These are phyloP conservation scores for Eidolon dupreanum DNA, from an alignment of 2,797 vertebrate genomes.

Conservation along the genomic window DNA sequence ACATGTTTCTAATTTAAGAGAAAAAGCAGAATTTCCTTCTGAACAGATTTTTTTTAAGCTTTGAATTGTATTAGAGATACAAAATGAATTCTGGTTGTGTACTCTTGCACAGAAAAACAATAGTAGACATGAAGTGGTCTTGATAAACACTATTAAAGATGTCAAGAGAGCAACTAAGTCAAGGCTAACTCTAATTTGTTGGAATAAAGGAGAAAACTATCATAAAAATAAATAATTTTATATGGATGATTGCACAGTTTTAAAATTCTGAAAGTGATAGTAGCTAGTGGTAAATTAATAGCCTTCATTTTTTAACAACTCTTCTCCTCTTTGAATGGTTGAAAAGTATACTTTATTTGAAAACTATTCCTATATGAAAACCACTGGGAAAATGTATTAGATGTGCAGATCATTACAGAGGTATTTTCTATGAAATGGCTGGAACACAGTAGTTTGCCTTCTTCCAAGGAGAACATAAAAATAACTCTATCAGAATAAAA, in stretches of 20 bases:
- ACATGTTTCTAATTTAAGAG: neutral
- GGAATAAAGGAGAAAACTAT: slow-evolving; percentile 55
- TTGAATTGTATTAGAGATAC: neutral
- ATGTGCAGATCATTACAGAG: slow-evolving; percentile 62
- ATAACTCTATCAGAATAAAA: slow-evolving; percentile 21
- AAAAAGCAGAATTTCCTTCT: neutral
- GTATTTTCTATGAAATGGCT: slow-evolving; percentile 67
- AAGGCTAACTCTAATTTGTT: slow-evolving; percentile 57
- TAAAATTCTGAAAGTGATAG: slow-evolving; percentile 45
- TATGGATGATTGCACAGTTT: slow-evolving; percentile 60
- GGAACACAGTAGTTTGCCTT: slow-evolving; percentile 61
- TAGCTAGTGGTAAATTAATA: slow-evolving; percentile 53
- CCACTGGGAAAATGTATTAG: slow-evolving; percentile 16
- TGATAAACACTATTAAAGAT: neutral
- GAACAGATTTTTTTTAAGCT: neutral
- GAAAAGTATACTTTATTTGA: slow-evolving; percentile 47
- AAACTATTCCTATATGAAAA: slow-evolving; percentile 45
- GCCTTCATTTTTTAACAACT: slow-evolving; percentile 31
- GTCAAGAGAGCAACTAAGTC: neutral
- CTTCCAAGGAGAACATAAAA: slow-evolving; percentile 40
- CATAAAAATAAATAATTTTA: slow-evolving; percentile 66
- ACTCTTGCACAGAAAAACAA: neutral
- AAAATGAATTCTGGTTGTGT: neutral
- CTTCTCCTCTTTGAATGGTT: neutral
- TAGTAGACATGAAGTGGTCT: neutral